Evolutionary conservation across 2,888 invertebrate genomes (phyloP), one percentile per base, ranked within the genome.

Genomic region (Apamea monoglypha): DNA sequence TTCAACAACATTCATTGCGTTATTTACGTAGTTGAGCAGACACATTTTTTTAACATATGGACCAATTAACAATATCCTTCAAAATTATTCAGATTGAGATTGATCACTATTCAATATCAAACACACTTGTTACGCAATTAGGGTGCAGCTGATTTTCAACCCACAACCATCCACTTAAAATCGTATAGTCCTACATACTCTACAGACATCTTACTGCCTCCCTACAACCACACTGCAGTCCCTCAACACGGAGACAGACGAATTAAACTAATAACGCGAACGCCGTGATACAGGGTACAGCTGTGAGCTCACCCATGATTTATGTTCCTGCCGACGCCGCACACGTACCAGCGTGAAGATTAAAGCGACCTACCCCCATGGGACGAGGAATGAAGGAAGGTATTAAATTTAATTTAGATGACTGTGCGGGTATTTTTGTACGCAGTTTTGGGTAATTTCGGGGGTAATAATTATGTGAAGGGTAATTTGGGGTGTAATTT

Each of bases 201-300:
- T 8, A 47, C 4, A 21, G 21, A 69, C 14, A 21, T 16, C 53
- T 25, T 36, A 47, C 25, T 59, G 18, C 44, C 59, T 25, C 29
- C n/a, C 29, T 40, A 47, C 14, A 40, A 5, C 16, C 1, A 53
- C 18, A 44, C n/a, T 44, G 50, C 61, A 53, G 56, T 50, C 50
- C 29, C 53, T 69, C 64, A 59, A 36, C 56, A 14, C 47, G 59
- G 70, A 78, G 82, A 81, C 79, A 86, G 78, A 80, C 72, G 81
- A 82, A 89, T 89, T 86, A 85, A 84, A 89, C 84, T 89, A 88
- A 89, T 88, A 89, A 80, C 81, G 79, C 18, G 32, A 88, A 80
- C 81, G 80, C n/a, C 36, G 66, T 64, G 67, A 63, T 71, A 70
- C 89, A 69, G 81, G 69, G n/a, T 77, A 56, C 88, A 89, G 90